These are phyloP conservation scores for Corvus hawaiiensis DNA, from an alignment of 2,113 vertebrate genomes.

Conservation along the genomic window DNA sequence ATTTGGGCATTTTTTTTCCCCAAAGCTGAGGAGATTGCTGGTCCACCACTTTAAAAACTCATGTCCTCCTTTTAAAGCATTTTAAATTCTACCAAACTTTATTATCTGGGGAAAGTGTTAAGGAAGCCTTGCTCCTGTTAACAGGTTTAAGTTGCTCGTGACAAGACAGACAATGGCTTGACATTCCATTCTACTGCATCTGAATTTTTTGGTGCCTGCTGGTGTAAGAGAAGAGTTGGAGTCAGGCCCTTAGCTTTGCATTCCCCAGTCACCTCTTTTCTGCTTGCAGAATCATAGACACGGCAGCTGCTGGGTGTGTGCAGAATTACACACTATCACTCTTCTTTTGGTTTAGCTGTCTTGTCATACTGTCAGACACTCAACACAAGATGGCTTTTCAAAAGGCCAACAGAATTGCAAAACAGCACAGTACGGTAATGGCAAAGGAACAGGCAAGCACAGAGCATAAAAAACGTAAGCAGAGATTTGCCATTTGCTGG, in stretches of 20 bases:
- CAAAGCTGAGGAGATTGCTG: neutral
- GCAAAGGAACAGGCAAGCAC: neutral
- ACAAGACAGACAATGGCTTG: neutral
- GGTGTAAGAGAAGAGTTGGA: neutral
- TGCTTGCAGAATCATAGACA: neutral
- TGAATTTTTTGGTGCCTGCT: neutral
- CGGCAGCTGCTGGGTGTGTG: neutral
- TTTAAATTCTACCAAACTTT: neutral
- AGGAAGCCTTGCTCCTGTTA: neutral
- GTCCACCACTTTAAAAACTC: neutral
- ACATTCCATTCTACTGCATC: neutral
- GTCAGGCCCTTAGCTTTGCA: neutral
- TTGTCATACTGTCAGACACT: neutral
- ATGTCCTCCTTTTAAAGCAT: neutral
- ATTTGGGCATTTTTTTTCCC: neutral
- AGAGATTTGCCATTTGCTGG: neutral
- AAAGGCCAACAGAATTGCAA: neutral
- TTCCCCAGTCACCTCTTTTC: neutral
- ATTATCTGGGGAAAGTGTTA: neutral
- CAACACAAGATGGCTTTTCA: fast-evolving
- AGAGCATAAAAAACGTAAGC: neutral
- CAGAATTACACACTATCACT: neutral
- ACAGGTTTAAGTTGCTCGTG: neutral
- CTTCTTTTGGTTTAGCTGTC: neutral
- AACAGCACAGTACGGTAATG: neutral